Evolutionary conservation across 2,113 vertebrate species (phyloP).

Genomic region (Atrichornis clamosus): DNA sequence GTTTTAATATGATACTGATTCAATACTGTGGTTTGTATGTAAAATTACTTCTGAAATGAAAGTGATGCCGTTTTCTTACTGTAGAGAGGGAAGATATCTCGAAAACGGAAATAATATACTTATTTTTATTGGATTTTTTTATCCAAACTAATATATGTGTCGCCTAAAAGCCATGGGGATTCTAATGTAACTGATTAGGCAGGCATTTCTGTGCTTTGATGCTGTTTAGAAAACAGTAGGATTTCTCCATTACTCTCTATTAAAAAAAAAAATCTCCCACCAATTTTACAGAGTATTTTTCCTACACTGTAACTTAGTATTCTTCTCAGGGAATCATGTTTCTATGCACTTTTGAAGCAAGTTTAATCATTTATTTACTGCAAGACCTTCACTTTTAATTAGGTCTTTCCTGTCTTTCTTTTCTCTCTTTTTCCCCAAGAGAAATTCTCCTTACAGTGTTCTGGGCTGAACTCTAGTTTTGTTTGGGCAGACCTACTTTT

Average conservation of each 20-base stretch:
- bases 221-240: background rate
- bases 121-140: background rate
- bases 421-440: background rate
- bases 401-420: slow-evolving; percentile 8
- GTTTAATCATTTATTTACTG: slow-evolving; percentile 60
- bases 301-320: background rate
- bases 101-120: background rate
- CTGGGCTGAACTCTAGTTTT: background rate
- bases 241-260: background rate
- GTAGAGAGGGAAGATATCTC: background rate
- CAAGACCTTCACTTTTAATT: slow-evolving; percentile 49
- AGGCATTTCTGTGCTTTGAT: background rate
- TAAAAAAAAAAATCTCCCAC: background rate
- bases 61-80: background rate
- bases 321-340: slow-evolving; percentile 16
- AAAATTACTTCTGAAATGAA: background rate
- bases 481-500: slow-evolving; percentile 13
- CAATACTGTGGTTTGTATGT: background rate
- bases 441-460: background rate
- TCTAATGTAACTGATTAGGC: background rate
- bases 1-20: background rate
- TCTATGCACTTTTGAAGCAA: background rate
- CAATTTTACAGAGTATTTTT: background rate
- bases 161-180: background rate
- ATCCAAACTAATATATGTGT: background rate